phyloP scores from a whole-genome alignment of 2,797 vertebrate genomes.

The Sebastes baramenuke region DNA sequence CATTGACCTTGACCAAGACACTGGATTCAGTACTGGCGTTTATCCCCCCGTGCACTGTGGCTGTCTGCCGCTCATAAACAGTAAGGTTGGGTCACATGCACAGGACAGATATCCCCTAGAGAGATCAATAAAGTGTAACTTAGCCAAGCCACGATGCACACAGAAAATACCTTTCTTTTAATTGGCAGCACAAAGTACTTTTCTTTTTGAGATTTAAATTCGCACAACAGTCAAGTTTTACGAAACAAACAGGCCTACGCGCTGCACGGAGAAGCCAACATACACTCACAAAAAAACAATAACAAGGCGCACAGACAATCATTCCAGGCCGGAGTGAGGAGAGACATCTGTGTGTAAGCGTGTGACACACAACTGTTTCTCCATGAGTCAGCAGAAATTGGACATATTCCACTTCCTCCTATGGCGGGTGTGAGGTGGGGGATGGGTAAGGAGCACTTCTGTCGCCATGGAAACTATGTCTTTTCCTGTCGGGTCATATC shows the following conservation, averaged over 20 bases:
- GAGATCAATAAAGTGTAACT: background rate
- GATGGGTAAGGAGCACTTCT: conserved; percentile 33
- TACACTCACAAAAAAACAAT: conserved; percentile 6
- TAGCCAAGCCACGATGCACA: background rate
- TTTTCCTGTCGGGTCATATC: conserved; percentile 62
- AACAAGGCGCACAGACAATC: conserved; percentile 27
- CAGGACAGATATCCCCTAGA: conserved; percentile 8
- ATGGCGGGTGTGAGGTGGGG: conserved; percentile 6
- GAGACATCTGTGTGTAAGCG: conserved; percentile 52
- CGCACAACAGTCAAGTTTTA: background rate
- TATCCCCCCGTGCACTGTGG: background rate
- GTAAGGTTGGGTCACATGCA: background rate
- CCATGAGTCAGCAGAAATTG: conserved; percentile 65
- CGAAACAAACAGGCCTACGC: background rate
- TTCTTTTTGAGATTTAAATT: background rate
- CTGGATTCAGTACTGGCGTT: background rate
- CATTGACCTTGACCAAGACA: conserved; percentile 2
- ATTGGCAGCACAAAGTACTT: background rate
- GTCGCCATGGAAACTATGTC: conserved; percentile 71
- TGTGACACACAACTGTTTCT: conserved; percentile 42
- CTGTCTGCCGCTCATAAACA: background rate
- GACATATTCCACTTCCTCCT: conserved; percentile 63
- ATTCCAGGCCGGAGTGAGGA: conserved; percentile 32
- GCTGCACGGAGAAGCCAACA: background rate
- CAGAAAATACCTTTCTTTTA: background rate